Base-by-base conservation (phyloP, 2,888 invertebrate species). In the Alloscopus bannaensis region DNA sequence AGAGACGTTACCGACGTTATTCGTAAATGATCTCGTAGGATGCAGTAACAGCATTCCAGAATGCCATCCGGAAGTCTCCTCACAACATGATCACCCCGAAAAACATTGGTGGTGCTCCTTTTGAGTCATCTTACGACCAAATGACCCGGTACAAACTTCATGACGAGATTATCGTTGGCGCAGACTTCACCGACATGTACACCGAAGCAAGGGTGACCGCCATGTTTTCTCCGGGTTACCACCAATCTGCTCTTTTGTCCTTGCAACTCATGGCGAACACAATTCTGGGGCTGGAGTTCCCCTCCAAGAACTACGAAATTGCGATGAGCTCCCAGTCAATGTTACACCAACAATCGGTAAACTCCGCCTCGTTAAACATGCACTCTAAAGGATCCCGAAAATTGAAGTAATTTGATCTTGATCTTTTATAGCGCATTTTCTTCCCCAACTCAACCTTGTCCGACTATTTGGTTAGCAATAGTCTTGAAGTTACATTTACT, bases 261-360 rank as follows among this genome's bases (percentile, higher is more conserved):
- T 31, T 81, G 4, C 47, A 60, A 0, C 8, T 71, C 11, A 64
- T 81, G 72, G 45, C 66, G 16, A 78, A 81, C 42, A 16, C 81
- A 22, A 20, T 64, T 3, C 29, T 81, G 1, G 62, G 66, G 3
- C 62, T 70, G 11, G 62, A 66, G 20, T 76, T 76, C 18, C 59
- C 69, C 22, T 47, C 20, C 0, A n/a, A 45, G 11, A 45, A 26
- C 1, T 73, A 52, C 42, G 20, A 24, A 1, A 24, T 81, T 36
- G 42, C 50, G 16, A 68, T 76, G 60, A n/a, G 11, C n/a, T 60
- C 31, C 3, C 3, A 11, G 13, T 22, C 57, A 24, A 75, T 75
- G 55, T 24, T 22, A 18, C 40, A 65, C 36, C 13, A n/a, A 18
- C n/a, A n/a, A n/a, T n/a, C n/a, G n/a, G n/a, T n/a, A n/a, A n/a